phyloP scores from a whole-genome alignment of 2,888 invertebrate species.

The Sceliomorpha sp. region DNA sequence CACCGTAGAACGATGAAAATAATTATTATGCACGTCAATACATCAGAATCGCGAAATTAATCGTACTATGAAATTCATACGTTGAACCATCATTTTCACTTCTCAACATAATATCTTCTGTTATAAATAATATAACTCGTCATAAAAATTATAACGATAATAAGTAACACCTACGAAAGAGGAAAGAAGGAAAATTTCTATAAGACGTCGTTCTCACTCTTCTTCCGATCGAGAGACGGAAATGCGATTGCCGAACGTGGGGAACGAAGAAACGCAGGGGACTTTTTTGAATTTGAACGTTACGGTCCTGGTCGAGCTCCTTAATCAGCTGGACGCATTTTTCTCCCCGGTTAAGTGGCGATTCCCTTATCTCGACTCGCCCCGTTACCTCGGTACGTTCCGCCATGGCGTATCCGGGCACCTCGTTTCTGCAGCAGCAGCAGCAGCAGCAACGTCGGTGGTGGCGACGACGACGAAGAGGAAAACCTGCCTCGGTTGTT shows the following conservation, averaged over 20 bases:
- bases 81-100: no score
- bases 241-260: background rate
- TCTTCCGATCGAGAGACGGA: background rate
- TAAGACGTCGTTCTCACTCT: background rate
- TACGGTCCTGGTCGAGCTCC: slow-evolving; percentile 40
- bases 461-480: slow-evolving; percentile 10
- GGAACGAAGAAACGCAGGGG: background rate
- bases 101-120: no score
- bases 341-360: slow-evolving; percentile 64
- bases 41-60: no score
- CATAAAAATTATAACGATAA: no score
- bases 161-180: background rate
- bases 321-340: slow-evolving; percentile 68
- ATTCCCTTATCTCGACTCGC: slow-evolving; percentile 65
- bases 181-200: background rate
- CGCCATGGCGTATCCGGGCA: slow-evolving; percentile 11
- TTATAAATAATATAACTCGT: no score
- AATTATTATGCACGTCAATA: no score
- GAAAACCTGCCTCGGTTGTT: slow-evolving; percentile 15
- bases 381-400: slow-evolving; percentile 29
- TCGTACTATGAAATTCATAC: no score
- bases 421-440: slow-evolving; percentile 18
- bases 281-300: slow-evolving; percentile 18
- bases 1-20: no score
- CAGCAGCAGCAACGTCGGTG: slow-evolving; percentile 8